Evolutionary conservation across 2,888 invertebrate species (phyloP), one percentile per base, ranked within the genome.

Genomic region (Hemicrepidius hirtus): DNA sequence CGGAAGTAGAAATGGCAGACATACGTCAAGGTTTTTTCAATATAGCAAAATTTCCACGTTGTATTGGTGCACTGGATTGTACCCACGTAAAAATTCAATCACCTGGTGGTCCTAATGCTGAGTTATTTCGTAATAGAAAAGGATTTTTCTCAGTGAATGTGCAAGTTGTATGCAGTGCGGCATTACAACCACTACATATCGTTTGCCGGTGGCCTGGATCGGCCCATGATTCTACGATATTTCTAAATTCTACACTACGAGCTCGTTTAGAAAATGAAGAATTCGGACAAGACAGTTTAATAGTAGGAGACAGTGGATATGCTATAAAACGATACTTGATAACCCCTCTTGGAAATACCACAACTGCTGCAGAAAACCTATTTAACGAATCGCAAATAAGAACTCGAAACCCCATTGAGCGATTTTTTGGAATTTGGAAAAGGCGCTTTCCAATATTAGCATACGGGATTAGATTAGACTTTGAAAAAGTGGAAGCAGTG

Each of bases 361-460:
- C 12, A 20, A 68, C 65, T 18, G 71, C 68, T 13, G 3, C 2
- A 5, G 74, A 77, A 68, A 64, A 76, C 57, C 13, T 74, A 10
- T 78, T 60, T 50, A 78, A 78, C 55, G 75, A 77, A 53, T 71
- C 75, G 4, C 64, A 59, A 32, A 77, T 77, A 18, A 35, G 76
- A 55, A 78, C 76, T 16, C 16, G 77, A 37, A 79, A 79, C 68
- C 12, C 20, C 9, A 66, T 79, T 6, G 77, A 79, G 53, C 40
- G 76, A 46, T 70, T 71, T 37, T 81, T 76, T 79, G 80, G 79
- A 10, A 73, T 77, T 7, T 72, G 73, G 57, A 80, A 81, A 71
- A 59, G 79, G 35, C 49, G 79, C 49, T 81, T 82, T 76, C 81
- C 80, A 16, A 72, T 77, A 6, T 49, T 82, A 16, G 74, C 78